Conservation (phyloP, 2,888 invertebrate species). For the Phengaris alcon region DNA sequence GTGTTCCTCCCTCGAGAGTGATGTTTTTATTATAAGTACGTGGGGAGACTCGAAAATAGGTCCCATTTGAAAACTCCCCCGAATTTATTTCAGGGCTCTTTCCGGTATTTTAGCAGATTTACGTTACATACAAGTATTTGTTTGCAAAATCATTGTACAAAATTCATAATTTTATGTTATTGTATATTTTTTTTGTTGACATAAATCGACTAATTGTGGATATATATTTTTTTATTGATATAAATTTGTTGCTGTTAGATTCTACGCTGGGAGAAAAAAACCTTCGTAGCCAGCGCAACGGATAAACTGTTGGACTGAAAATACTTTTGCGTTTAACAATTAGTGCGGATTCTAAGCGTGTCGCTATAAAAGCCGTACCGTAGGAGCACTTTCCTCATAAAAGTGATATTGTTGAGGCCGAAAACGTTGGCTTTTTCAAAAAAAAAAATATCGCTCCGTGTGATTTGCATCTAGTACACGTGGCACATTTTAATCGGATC, state of each 20-base stretch:
- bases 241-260: no score
- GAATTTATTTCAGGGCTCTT: background rate
- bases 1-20: conserved; percentile 58
- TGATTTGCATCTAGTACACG: conserved; percentile 26
- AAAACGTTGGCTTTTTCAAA: background rate
- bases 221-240: no score
- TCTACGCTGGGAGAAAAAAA: no score
- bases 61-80: background rate
- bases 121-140: background rate
- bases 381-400: background rate
- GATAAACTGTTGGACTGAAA: background rate
- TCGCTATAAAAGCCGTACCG: background rate
- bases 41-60: conserved; percentile 49
- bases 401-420: conserved; percentile 6
- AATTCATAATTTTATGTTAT: background rate
- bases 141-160: background rate
- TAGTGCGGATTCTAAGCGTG: background rate
- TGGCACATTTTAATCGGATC: conserved; percentile 22
- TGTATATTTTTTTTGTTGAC: no score
- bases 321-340: background rate
- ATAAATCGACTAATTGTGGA: no score
- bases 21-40: conserved; percentile 76
- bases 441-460: conserved; percentile 1
- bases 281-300: no score
- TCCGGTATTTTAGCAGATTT: conserved; percentile 11